Base-by-base conservation (phyloP, 35 echinoderm and acorn worm species). In the Acanthaster planci region DNA sequence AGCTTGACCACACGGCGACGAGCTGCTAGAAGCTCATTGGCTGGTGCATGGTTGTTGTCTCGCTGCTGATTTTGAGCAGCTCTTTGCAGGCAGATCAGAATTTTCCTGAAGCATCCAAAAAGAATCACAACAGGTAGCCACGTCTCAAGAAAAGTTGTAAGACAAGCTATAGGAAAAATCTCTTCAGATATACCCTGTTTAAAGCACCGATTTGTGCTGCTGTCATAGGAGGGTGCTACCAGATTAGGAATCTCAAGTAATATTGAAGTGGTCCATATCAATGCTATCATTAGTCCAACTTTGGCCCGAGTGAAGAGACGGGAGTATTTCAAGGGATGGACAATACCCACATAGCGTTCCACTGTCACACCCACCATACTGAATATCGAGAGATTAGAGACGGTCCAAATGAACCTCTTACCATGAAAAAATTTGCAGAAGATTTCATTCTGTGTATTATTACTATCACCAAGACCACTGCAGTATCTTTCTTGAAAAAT, bases 1-100 rank as follows among this genome's bases (percentile, higher is more conserved):
- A 72, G 21, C 30, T 72, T 72, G 64, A 72, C 23, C 21, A 72
- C 64, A 14, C 64, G 22, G 22, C 64, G 22, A 10, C 64, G 7
- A 14, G 64, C 64, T 26, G 34, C 30, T 2, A 72, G 30, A 12
- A 72, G 64, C 64, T 72, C 64, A 6, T 72, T 30, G 64, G 64
- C 64, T 19, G 26, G 64, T 9, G 64, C 64, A 34, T 31, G 64
- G 23, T 72, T 72, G 64, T 72, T 72, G 26, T 72, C 64, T 34
- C 64, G 64, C 3, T 34, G 64, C 15, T 72, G 64, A 34, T 16
- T 72, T 14, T 10, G 21, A 0, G 64, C 64, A 12, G 26, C 14
- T 16, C 7, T 34, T 9, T 34, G 26, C 29, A 72, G 64, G 23
- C 23, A 27, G 64, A 72, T 35, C 26, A 72, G 7, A 21, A 72